A percentile compares a stretch with the other conserved stretches of the same genome.
Conservation (phyloP, 2,888 invertebrate species). For the Tolmerus cingulatus region DNA sequence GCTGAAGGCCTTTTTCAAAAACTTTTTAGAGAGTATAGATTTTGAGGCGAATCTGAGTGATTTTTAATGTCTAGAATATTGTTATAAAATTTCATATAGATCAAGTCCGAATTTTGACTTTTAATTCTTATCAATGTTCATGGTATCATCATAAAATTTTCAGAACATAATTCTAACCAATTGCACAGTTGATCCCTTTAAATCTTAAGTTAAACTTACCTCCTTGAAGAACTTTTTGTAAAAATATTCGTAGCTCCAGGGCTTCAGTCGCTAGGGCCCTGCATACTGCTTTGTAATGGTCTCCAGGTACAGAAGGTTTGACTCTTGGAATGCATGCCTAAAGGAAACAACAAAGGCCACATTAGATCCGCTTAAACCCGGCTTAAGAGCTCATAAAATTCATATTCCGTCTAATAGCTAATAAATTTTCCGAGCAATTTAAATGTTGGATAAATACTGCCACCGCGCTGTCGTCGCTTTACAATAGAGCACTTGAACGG, state of each 20-base stretch:
- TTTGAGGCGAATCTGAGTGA: too few species aligned
- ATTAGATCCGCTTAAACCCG: neutral
- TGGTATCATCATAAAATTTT: too few species aligned
- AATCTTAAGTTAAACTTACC: constrained; percentile 56
- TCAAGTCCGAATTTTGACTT: too few species aligned
- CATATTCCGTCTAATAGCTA: neutral
- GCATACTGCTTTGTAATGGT: constrained; percentile 86
- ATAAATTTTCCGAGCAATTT: neutral
- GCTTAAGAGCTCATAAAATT: neutral
- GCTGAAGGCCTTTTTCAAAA: too few species aligned
- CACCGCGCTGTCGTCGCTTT: neutral
- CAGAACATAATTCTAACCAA: too few species aligned
- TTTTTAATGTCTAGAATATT: too few species aligned
- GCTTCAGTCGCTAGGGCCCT: constrained; percentile 92
- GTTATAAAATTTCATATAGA: too few species aligned
- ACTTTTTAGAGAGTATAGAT: too few species aligned
- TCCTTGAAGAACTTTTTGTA: constrained; percentile 77
- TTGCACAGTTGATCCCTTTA: neutral
- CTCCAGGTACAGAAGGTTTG: constrained; percentile 64
- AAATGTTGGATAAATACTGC: neutral
- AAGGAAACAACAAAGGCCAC: neutral
- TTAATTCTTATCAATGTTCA: too few species aligned
- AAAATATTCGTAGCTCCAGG: constrained; percentile 86
- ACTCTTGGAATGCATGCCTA: constrained; percentile 68
- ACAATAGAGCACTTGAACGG: neutral